phyloP scores from a whole-genome alignment of 2,888 invertebrate species.

The Leucophenga maculata region DNA sequence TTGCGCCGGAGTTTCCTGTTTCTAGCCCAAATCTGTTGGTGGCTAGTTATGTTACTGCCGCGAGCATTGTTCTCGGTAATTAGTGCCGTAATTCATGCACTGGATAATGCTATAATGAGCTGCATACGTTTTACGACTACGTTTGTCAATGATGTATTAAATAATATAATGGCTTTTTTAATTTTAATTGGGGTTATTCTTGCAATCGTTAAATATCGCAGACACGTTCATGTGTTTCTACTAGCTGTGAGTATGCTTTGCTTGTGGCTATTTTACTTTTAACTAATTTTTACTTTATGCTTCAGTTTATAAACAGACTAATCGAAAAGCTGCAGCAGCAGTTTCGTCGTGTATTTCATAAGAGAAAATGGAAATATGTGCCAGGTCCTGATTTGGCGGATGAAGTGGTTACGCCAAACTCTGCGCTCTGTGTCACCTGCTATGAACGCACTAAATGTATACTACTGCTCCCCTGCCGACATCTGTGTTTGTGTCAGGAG shows the following conservation, averaged over 20 bases:
- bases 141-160: neutral
- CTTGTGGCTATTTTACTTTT: too few relatives aligned
- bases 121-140: too few relatives aligned
- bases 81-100: too few relatives aligned
- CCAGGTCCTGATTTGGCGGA: neutral
- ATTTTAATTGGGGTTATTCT: too few relatives aligned
- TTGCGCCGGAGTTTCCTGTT: neutral
- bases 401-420: neutral
- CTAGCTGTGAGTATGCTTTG: too few relatives aligned
- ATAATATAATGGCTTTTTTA: neutral
- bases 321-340: too few relatives aligned
- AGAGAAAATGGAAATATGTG: too few relatives aligned
- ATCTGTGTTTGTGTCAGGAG: conserved; percentile 54
- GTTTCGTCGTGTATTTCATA: too few relatives aligned
- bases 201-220: neutral
- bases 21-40: neutral
- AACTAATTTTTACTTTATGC: too few relatives aligned
- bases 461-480: conserved; percentile 52
- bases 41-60: neutral
- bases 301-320: too few relatives aligned
- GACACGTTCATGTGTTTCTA: neutral
- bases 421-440: conserved; percentile 47
- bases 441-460: conserved; percentile 52
- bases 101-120: too few relatives aligned
- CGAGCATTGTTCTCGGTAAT: neutral